phyloP scores from a whole-genome alignment of 2,888 invertebrate species.

The Halictus quadricinctus region DNA sequence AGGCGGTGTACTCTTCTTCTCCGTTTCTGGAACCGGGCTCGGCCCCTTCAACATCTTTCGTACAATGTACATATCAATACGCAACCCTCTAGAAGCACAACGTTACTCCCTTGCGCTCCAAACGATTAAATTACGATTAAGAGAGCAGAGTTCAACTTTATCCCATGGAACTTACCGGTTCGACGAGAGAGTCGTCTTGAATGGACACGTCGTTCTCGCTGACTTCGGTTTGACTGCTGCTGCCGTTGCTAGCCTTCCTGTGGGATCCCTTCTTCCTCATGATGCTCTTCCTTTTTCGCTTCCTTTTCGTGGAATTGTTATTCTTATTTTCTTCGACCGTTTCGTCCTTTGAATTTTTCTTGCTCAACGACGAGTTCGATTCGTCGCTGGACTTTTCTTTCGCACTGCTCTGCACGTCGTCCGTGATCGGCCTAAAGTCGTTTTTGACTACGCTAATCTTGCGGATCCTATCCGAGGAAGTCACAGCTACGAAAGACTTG shows the following conservation, averaged over 20 bases:
- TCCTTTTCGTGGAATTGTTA: conserved; percentile 87
- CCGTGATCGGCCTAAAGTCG: conserved; percentile 86
- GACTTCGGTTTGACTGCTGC: conserved; percentile 78
- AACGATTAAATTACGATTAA: not conserved
- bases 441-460: conserved; percentile 86
- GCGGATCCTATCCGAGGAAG: conserved; percentile 84
- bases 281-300: conserved; percentile 90
- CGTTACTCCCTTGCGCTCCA: not conserved
- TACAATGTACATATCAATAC: not conserved
- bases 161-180: conserved; percentile 69
- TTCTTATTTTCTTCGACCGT: conserved; percentile 83
- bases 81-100: not conserved
- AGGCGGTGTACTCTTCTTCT: conserved; percentile 55
- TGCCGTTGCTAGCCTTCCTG: conserved; percentile 85
- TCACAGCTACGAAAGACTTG: conserved; percentile 83
- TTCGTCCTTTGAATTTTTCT: conserved; percentile 77
- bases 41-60: conserved; percentile 70
- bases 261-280: conserved; percentile 91
- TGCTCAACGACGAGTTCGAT: conserved; percentile 69
- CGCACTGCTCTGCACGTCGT: conserved; percentile 70
- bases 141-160: not conserved
- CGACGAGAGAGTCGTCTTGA: conserved; percentile 68
- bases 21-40: conserved; percentile 72
- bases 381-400: conserved; percentile 78
- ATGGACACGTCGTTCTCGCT: conserved; percentile 71